Base-by-base conservation (phyloP, 2,797 vertebrate species). In the Clarias pachynema region DNA sequence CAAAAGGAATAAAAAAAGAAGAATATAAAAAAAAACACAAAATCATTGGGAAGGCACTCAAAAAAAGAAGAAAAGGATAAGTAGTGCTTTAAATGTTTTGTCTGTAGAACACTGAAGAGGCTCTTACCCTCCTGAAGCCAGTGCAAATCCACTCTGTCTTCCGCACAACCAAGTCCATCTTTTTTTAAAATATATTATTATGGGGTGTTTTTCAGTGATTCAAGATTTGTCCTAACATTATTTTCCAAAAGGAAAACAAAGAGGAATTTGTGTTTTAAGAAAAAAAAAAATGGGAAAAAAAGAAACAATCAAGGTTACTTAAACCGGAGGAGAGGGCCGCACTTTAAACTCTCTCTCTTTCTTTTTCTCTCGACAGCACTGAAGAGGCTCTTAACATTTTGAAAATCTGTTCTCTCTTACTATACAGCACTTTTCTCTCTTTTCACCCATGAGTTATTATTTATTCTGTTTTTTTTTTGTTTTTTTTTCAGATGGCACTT, bases 341-440 rank as follows among this genome's bases (percentile, higher is more conserved):
- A 60, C 59, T 60, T 60, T 60, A 60, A 24, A 24, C 68, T 70
- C 31, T 37, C 68, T 70, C 20, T 70, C 20, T 20, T 20, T 31
- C 31, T 70, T 3, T 72, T 24, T 44, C 40, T 70, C 22, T 72
- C 22, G 14, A 2, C 16, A 40, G 29, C 69, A 44, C 34, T 44
- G 57, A 78, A 59, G 16, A 22, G 53, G 15, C 75, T 59, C 75
- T 78, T 78, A 78, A 78, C 57, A 78, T 78, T 78, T 78, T 14
- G 57, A 31, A 34, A 31, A 57, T 31, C 56, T 18, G 18, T 7
- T 70, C 68, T 69, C 7, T 9, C 1, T 72, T 4, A 40, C 69
- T 66, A 31, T 5, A 66, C 63, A 31, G 15, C 15, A 66, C 31
- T 66, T 26, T 31, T 31, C 63, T 14, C 4, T 66, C 12, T 29